phyloP scores from a whole-genome alignment of 1,140 invertebrate genomes.

The Wiebesia pumilae region DNA sequence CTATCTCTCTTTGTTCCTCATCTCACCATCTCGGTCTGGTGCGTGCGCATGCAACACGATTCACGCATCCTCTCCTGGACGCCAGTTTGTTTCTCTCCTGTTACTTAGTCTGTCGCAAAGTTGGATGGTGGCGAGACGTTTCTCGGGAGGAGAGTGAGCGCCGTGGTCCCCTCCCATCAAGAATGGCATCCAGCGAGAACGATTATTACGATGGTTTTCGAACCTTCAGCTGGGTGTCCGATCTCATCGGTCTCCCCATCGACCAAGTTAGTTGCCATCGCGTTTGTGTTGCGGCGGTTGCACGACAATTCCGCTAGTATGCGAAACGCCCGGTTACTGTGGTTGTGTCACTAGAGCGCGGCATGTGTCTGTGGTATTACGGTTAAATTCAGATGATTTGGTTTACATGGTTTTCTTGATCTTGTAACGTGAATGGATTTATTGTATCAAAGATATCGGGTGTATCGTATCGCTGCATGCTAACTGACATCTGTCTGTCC shows the following conservation, averaged over 20 bases:
- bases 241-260: constrained; percentile 77
- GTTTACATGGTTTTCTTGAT: not conserved
- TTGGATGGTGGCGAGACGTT: constrained; percentile 6
- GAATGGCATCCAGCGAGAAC: constrained; percentile 54
- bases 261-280: constrained; percentile 77
- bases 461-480: not conserved
- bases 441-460: not conserved
- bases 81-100: not conserved
- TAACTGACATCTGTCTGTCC: not conserved
- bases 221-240: constrained; percentile 77
- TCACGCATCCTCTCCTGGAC: not conserved
- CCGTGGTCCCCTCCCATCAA: not conserved
- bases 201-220: constrained; percentile 77
- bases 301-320: not conserved
- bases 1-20: not conserved
- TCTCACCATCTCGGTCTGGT: not conserved
- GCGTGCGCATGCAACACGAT: constrained; percentile 12
- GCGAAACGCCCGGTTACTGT: not conserved
- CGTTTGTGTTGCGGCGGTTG: not conserved
- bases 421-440: not conserved
- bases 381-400: not conserved
- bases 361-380: not conserved
- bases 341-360: not conserved
- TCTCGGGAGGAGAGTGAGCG: not conserved
- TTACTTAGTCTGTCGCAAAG: constrained; percentile 25